Evolutionary conservation across 53 echinoderm and acorn worm genomes (phyloP).

Genomic region (Paracentrotus lividus): DNA sequence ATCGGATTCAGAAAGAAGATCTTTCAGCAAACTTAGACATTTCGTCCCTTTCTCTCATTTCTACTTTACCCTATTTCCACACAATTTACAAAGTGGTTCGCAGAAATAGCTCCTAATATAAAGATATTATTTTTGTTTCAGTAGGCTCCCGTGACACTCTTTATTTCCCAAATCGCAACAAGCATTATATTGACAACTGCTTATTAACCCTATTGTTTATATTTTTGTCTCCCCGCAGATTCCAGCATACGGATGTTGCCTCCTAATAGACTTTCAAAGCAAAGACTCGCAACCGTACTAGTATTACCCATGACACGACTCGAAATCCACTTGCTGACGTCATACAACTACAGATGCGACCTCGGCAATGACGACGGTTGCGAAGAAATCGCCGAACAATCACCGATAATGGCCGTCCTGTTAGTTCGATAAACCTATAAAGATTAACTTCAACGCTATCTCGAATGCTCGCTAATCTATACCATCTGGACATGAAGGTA

Average conservation of each 20-base stretch:
- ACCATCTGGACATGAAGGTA: neutral
- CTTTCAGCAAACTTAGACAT: neutral
- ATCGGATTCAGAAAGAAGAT: neutral
- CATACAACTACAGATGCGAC: neutral
- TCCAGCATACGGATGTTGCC: neutral
- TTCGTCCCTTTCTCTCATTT: neutral
- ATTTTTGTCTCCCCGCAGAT: neutral
- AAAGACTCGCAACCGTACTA: neutral
- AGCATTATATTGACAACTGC: neutral
- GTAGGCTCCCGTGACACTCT: neutral
- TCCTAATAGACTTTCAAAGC: neutral
- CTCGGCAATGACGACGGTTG: neutral
- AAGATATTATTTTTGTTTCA: neutral
- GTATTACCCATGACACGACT: neutral
- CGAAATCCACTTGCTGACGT: neutral
- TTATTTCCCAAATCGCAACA: too few relatives aligned
- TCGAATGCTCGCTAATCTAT: neutral
- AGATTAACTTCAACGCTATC: slow-evolving; percentile 37
- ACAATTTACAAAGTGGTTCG: neutral
- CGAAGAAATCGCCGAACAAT: neutral
- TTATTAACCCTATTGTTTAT: neutral
- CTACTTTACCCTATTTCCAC: neutral
- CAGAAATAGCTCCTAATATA: neutral
- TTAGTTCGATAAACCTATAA: neutral
- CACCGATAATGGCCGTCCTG: neutral